Evolutionary conservation across 2,797 vertebrate genomes (phyloP).

Genomic region (Gallirallus australis): DNA sequence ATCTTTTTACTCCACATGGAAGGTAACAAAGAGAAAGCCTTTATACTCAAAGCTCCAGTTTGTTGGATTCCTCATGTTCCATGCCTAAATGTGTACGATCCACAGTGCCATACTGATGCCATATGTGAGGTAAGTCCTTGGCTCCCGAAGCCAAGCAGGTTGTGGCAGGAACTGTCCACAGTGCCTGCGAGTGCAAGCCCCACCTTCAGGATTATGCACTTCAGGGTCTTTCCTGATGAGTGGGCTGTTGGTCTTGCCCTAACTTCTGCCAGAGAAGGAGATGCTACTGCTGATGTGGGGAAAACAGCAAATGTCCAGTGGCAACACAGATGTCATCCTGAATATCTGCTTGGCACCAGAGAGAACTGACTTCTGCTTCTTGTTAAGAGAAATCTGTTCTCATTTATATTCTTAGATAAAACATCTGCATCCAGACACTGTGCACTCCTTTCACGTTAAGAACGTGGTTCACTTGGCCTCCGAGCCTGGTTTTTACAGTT

Average conservation of each 20-base stretch:
- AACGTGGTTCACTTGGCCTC: neutral
- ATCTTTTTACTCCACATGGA: neutral
- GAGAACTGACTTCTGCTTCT: neutral
- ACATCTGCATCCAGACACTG: neutral
- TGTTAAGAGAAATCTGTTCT: neutral
- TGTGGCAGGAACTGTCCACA: neutral
- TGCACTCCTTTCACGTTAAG: neutral
- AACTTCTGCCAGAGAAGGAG: neutral
- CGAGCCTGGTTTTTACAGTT: neutral
- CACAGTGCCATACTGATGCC: neutral
- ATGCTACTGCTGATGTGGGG: neutral
- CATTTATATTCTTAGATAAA: neutral
- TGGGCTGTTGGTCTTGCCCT: neutral
- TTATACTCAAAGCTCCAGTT: neutral
- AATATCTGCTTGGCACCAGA: neutral
- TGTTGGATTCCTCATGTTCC: neutral
- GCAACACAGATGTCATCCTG: neutral
- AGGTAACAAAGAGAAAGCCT: neutral
- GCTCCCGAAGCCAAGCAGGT: neutral
- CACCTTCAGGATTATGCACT: fast-evolving
- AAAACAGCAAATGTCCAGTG: neutral
- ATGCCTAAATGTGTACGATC: fast-evolving
- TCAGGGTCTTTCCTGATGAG: neutral
- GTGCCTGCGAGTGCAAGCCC: neutral
- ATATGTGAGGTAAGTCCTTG: neutral